phyloP scores from a whole-genome alignment of 35 echinoderm and acorn worm species.

The Ophioderma brevispina region DNA sequence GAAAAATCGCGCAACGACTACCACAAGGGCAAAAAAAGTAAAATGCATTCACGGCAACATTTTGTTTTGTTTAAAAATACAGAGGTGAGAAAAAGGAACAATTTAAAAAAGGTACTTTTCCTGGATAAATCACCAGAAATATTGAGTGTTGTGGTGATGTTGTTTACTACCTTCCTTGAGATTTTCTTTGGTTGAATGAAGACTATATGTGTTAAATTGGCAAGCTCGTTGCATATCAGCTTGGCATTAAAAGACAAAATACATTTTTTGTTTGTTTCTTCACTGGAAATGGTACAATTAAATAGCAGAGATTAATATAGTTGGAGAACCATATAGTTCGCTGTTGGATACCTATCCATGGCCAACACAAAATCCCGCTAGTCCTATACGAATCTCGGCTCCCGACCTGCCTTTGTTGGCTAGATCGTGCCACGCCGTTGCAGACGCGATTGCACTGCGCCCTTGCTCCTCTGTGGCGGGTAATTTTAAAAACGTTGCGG shows the following conservation, averaged over 20 bases:
- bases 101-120: background rate
- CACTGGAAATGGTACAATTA: constrained; percentile 8
- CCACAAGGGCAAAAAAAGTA: background rate
- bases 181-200: background rate
- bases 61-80: background rate
- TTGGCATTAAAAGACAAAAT: constrained; percentile 7
- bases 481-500: constrained; percentile 6
- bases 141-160: background rate
- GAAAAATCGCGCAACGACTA: background rate
- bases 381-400: background rate
- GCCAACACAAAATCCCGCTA: background rate
- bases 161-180: background rate
- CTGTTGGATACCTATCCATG: background rate
- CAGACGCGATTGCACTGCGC: background rate
- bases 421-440: background rate
- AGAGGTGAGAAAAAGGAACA: background rate
- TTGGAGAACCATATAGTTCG: background rate
- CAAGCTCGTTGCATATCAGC: background rate
- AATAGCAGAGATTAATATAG: background rate
- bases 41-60: background rate
- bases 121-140: background rate
- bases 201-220: background rate
- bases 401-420: background rate
- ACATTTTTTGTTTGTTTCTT: background rate
- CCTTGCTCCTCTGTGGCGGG: background rate